Conservation (phyloP, 2,797 vertebrate genomes). For the Lutra lutra region DNA sequence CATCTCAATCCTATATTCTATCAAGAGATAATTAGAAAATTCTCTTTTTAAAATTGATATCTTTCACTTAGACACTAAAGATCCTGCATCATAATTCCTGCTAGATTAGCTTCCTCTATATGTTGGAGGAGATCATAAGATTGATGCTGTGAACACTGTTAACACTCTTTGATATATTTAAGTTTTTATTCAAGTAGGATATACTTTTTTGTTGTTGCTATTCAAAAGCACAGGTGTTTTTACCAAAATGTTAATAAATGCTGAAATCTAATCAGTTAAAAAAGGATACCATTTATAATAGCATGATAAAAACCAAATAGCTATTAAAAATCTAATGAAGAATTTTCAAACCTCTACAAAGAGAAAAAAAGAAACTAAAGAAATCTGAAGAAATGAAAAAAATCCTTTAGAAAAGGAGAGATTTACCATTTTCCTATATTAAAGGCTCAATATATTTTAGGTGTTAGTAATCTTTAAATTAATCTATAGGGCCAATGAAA, state of each 20-base stretch:
- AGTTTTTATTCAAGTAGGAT: neutral
- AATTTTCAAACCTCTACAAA: neutral
- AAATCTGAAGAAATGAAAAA: neutral
- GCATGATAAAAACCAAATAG: neutral
- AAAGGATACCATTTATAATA: neutral
- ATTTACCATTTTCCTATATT: neutral
- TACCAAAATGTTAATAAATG: neutral
- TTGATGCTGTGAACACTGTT: neutral
- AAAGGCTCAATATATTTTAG: neutral
- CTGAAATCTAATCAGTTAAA: neutral
- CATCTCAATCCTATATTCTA: neutral
- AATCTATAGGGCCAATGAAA: neutral
- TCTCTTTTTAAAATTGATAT: neutral
- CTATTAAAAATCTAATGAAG: slow-evolving; percentile 13
- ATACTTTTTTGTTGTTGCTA: neutral
- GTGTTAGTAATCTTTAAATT: neutral
- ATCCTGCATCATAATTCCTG: neutral
- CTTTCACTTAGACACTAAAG: neutral
- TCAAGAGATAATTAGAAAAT: neutral
- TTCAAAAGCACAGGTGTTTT: neutral
- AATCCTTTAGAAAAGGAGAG: neutral
- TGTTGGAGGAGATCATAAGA: neutral
- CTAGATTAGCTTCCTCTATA: neutral
- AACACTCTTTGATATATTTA: neutral
- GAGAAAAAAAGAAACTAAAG: neutral